These are phyloP conservation scores for Osedax frankpressi DNA, from an alignment of 2,888 invertebrate species.

Conservation along the genomic window DNA sequence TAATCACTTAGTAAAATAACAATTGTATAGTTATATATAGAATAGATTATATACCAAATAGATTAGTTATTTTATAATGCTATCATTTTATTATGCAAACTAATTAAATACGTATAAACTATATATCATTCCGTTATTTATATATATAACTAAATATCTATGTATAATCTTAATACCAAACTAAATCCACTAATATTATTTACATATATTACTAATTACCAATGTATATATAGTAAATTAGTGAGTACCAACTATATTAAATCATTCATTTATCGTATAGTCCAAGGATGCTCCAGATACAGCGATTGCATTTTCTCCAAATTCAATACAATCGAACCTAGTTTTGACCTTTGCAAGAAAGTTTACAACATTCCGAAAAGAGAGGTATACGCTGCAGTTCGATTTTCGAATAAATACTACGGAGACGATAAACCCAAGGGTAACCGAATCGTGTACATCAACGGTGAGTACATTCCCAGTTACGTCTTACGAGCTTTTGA, in stretches of 20 bases:
- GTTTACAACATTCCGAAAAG: slow-evolving; percentile 27
- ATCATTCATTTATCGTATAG: background rate
- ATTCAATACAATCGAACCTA: slow-evolving; percentile 29
- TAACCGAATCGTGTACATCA: slow-evolving; percentile 32
- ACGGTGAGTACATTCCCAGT: slow-evolving; percentile 26
- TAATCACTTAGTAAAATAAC: no score
- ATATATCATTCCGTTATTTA: no score
- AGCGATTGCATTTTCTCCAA: slow-evolving; percentile 29
- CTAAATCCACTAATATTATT: no score
- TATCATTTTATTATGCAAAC: no score
- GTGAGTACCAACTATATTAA: no score
- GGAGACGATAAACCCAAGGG: slow-evolving; percentile 31
- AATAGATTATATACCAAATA: no score
- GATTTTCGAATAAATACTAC: slow-evolving; percentile 32
- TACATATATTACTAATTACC: background rate
- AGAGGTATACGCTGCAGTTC: slow-evolving; percentile 26
- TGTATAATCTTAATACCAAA: no score
- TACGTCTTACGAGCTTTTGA: background rate
- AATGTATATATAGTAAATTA: no score
- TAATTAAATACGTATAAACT: no score
- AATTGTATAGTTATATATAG: no score
- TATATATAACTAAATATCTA: background rate
- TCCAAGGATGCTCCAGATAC: background rate
- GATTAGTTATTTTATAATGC: no score
- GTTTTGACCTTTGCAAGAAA: slow-evolving; percentile 28